These are phyloP conservation scores for Amaurobius ferox DNA, from an alignment of 2,888 invertebrate genomes.

Conservation along the genomic window DNA sequence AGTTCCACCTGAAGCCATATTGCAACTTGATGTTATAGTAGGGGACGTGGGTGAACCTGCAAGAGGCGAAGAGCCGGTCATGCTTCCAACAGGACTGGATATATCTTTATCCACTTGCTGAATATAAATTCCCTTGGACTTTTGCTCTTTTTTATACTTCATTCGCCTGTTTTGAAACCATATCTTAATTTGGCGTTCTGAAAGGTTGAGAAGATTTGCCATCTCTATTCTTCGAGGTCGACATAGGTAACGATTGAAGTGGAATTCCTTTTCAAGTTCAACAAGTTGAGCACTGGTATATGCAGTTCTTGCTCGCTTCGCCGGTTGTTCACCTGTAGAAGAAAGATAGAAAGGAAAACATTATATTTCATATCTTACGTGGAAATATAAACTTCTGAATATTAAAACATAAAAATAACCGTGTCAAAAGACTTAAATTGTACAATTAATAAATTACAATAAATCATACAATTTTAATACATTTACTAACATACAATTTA, in stretches of 20 bases:
- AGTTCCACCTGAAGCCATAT: not conserved
- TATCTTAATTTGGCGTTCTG: slow-evolving; percentile 72
- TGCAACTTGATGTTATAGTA: slow-evolving; percentile 10
- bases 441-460: no score
- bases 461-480: no score
- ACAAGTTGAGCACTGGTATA: slow-evolving; percentile 71
- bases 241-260: slow-evolving; percentile 70
- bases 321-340: slow-evolving; percentile 48
- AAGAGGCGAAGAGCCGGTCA: slow-evolving; percentile 25
- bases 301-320: slow-evolving; percentile 66
- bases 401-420: no score
- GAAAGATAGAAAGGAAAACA: not conserved
- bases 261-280: slow-evolving; percentile 71
- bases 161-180: slow-evolving; percentile 72
- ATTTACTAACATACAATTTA: no score
- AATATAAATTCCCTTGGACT: slow-evolving; percentile 48
- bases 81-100: slow-evolving; percentile 27
- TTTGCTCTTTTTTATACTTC: slow-evolving; percentile 71
- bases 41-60: slow-evolving; percentile 45
- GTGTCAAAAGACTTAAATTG: no score
- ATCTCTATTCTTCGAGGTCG: slow-evolving; percentile 68
- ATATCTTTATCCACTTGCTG: slow-evolving; percentile 38
- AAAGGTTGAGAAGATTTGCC: slow-evolving; percentile 61
- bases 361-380: not conserved
- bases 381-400: not conserved